Percentiles rank a stretch among this genome's conserved stretches.
These are phyloP conservation scores for Labeo rohita DNA, from an alignment of 2,113 vertebrate genomes.

Conservation along the genomic window DNA sequence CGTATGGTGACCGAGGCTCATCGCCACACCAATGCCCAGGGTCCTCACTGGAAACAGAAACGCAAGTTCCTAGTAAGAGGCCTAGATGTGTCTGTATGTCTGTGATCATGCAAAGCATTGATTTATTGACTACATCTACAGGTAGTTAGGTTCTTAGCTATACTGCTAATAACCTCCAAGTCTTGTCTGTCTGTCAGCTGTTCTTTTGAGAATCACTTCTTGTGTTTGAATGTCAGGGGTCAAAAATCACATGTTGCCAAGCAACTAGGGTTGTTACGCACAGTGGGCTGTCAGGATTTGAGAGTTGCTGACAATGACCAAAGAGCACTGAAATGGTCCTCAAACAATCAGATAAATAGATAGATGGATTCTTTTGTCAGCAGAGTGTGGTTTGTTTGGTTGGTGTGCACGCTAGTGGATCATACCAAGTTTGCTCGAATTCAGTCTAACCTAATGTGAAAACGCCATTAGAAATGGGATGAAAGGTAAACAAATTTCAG, in stretches of 20 bases:
- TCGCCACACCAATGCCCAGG: constrained; percentile 95
- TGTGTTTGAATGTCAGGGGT: constrained; percentile 24
- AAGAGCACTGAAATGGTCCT: background rate
- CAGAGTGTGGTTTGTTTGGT: background rate
- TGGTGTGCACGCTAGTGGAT: background rate
- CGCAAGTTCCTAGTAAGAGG: constrained; percentile 94
- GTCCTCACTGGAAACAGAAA: constrained; percentile 97
- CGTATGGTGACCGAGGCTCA: constrained; percentile 91
- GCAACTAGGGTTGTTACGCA: background rate
- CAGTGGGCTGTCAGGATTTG: background rate
- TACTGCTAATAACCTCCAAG: background rate
- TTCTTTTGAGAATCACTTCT: background rate
- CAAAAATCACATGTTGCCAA: background rate
- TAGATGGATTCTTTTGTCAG: background rate
- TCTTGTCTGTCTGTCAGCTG: background rate
- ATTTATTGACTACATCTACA: background rate
- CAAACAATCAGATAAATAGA: background rate
- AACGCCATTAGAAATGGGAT: background rate
- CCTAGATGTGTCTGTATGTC: background rate
- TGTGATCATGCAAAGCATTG: background rate
- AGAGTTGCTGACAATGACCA: background rate
- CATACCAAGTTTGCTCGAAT: background rate
- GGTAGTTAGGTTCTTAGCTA: background rate
- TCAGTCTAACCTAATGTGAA: background rate
- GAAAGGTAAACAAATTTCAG: background rate